Conservation (phyloP, 2,797 vertebrate genomes). For the Anabacerthia variegaticeps region DNA sequence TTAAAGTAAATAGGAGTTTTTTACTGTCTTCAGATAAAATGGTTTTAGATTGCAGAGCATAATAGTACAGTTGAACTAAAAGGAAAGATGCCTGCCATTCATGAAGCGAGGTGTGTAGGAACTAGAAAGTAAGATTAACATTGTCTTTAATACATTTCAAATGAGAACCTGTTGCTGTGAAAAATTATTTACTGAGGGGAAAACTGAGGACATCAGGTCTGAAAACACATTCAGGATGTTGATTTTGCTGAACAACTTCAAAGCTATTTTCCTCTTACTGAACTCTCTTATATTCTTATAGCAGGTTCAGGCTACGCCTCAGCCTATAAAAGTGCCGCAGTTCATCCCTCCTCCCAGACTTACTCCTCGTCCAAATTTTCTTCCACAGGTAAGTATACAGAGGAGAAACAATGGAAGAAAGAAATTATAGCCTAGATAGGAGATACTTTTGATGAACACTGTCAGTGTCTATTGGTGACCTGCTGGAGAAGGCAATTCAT, state of each 20-base stretch:
- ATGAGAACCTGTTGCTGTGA: not conserved
- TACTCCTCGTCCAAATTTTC: constrained; percentile 96
- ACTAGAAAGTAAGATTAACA: not conserved
- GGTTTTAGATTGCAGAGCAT: not conserved
- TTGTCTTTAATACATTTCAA: not conserved
- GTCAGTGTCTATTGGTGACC: not conserved
- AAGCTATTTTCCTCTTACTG: not conserved
- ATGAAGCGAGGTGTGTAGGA: not conserved
- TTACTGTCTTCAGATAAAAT: not conserved
- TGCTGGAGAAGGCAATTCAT: not conserved
- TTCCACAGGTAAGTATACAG: constrained; percentile 91
- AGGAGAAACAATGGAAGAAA: not conserved
- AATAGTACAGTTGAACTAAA: not conserved
- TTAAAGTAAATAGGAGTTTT: constrained; percentile 29
- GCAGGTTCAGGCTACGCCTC: constrained; percentile 96
- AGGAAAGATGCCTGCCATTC: not conserved
- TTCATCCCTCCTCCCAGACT: constrained; percentile 99
- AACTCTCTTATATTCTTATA: constrained; percentile 73
- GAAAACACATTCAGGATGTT: not conserved
- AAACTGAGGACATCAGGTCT: not conserved
- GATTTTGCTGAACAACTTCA: not conserved
- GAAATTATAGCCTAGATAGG: not conserved
- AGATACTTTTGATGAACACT: not conserved
- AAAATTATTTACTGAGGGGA: not conserved
- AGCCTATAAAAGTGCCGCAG: constrained; percentile 99